Evolutionary conservation across 2,797 vertebrate genomes (phyloP), one percentile per base, ranked within the genome.

Genomic region (Enteromius radiatus): DNA sequence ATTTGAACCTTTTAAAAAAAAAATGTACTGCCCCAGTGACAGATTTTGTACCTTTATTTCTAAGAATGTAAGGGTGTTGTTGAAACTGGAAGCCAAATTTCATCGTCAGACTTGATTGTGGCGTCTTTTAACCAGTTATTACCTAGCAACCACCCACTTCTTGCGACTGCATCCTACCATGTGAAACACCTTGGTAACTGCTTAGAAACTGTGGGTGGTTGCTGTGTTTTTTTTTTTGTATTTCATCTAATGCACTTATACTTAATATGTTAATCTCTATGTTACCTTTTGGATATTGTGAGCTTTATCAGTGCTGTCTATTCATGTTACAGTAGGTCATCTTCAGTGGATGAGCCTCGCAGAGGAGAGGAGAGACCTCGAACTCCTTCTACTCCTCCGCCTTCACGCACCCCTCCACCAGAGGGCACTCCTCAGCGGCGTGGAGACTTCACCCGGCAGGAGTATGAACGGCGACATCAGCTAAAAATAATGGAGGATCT

Each of bases 401-500:
- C 91, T 4, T 80, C 91, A 12, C 79, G 83, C 43, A 93, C 93
- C 10, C 91, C 93, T 7, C 84, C 94, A 26, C 74, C 88, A 5
- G 94, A 95, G 38, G 92, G 91, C 61, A 93, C 92, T 11, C 92
- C 91, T 14, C 93, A 95, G 73, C 93, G 96, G 43, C 92, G 97
- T 14, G 96, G 95, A 1, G 95, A 95, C 45, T 98, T 98, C 90
- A 98, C 96, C 0, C 90, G 92, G 59, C 94, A 93, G 41, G 97
- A 98, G 90, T 97, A 98, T 26, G 94, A 96, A 76, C 92, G 96
- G 9, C 91, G 97, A 43, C 97, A 96, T 0, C 97, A 98, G 91
- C 92, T 98, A 45, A 97, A 97, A 91, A 92, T 98, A 82, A 98
- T 98, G 97, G 96, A 97, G 0, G 96, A 98, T 86, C 88, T 98